Base-by-base conservation (phyloP, 2,888 invertebrate species). In the Sinopyrophorus schimmeli region DNA sequence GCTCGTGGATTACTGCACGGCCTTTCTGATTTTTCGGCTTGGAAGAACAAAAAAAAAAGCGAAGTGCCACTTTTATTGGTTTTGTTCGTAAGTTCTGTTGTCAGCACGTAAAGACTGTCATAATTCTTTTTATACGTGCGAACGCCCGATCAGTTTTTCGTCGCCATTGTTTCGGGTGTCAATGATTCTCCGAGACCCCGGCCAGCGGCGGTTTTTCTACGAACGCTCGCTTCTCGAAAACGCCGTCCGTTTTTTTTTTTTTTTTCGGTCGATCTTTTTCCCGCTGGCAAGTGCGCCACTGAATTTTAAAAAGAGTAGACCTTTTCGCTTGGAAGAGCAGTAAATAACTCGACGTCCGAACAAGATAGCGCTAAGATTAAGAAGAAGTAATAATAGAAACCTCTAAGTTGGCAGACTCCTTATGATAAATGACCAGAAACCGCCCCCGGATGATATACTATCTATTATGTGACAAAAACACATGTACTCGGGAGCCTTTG, bases 391-490 rank as follows among this genome's bases (percentile, higher is more conserved):
- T 51, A 63, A 60, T 57, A 58, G 61, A 61, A 63, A 53, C 44
- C 50, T 57, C 58, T 51, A 60, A 60, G 60, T 55, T 58, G 58
- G 55, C 57, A 59, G 61, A 61, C 67, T 27, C 35, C 63, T 65
- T 68, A 68, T 71, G 72, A 72, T 63, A 69, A 71, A 72, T 66
- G 63, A 67, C 59, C 42, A 47, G 55, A 54, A 52, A 57, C 65
- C 68, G 69, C 67, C 70, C 68, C 62, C 58, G 31, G 32, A 63
- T 67, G 68, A 71, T 69, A 70, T 71, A 71, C 70, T 72, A 72
- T 72, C 72, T 70, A 72, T 72, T 72, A 72, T 72, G 59, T 71
- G 72, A 72, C 72, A 72, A 70, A 70, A 71, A 71, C 72, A 72
- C 70, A 70, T 72, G 71, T 70, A 69, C 68, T 68, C 64, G 53